Evolutionary conservation across 1,140 invertebrate genomes (phyloP), one percentile per base, ranked within the genome.

Genomic region (Solen grandis): DNA sequence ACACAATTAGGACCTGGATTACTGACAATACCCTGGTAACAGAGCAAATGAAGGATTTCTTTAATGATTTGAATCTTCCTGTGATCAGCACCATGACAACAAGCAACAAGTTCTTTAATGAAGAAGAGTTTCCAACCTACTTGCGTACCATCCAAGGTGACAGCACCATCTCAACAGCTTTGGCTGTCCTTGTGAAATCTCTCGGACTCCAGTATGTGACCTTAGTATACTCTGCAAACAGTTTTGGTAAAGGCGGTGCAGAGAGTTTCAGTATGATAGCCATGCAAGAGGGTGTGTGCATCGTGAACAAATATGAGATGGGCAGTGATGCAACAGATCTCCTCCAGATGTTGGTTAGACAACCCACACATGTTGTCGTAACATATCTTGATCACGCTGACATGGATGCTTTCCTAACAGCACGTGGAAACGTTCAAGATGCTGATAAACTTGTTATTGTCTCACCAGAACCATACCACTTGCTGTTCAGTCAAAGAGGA

Each of bases 61-160:
- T 89, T 16, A 82, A 83, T 29, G 82, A 85, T 13, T 59, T 88
- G 0, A 85, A 88, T 33, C 54, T 90, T 13, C 85, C 88, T 10
- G 78, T 89, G 19, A 75, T 91, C 55, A 90, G 90, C 70, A 86
- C 90, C 0, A 78, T 86, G 60, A 86, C 89, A 25, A 96, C 96
- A 4, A 94, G 94, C 13, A 93, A 93, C 65, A 95, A 95, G 89
- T 92, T 97, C 38, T 95, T 94, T 65, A 94, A 96, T 90, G 95
- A 95, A 88, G 94, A 94, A 76, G 93, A 95, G 79, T 96, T 95
- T 91, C 94, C 94, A 62, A 96, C 95, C 78, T 97, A 96, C 92
- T 92, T 96, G 82, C 93, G 96, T 22, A 96, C 96, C 1, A 95
- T 96, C 10, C 96, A 96, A 52, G 95, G 95, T 0, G 96, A 97